phyloP scores from a whole-genome alignment of 2,888 invertebrate species.

The Clusia tigrina region DNA sequence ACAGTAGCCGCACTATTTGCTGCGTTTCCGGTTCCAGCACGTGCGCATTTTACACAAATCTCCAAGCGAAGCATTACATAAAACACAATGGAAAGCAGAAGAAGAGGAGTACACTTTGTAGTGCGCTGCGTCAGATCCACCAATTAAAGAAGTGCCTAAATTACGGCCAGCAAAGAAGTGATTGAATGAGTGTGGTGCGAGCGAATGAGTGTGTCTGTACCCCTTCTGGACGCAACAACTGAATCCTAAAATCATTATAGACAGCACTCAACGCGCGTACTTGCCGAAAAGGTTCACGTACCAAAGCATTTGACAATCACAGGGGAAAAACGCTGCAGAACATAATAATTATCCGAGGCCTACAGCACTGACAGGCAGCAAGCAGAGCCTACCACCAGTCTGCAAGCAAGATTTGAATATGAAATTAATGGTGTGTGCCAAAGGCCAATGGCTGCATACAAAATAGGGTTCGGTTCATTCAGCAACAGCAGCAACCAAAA shows the following conservation, averaged over 20 bases:
- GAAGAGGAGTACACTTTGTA: constrained; percentile 26
- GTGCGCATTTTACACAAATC: constrained; percentile 47
- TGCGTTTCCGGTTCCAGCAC: constrained; percentile 61
- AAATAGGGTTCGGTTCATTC: constrained; percentile 13
- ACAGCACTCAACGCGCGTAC: constrained; percentile 33
- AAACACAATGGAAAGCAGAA: not conserved
- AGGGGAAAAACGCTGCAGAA: constrained; percentile 35
- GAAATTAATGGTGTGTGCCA: constrained; percentile 52
- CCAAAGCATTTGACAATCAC: constrained; percentile 42
- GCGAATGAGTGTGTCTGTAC: not conserved
- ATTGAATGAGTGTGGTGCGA: constrained; percentile 24
- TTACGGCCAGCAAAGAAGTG: constrained; percentile 33
- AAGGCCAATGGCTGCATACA: constrained; percentile 25
- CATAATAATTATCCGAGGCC: constrained; percentile 45
- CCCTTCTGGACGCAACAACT: constrained; percentile 36
- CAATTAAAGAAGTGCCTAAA: constrained; percentile 30
- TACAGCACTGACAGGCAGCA: constrained; percentile 3
- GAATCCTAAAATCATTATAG: constrained; percentile 20
- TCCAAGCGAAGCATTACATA: constrained; percentile 23
- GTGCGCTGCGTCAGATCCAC: constrained; percentile 13
- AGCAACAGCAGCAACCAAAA: not conserved
- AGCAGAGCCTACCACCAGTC: not conserved
- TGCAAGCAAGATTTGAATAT: constrained; percentile 37
- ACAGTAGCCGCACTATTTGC: too few relatives aligned
- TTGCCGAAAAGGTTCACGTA: constrained; percentile 58